Base-by-base conservation (phyloP, 2,888 invertebrate genomes). In the Sinhomidia bicolor region DNA sequence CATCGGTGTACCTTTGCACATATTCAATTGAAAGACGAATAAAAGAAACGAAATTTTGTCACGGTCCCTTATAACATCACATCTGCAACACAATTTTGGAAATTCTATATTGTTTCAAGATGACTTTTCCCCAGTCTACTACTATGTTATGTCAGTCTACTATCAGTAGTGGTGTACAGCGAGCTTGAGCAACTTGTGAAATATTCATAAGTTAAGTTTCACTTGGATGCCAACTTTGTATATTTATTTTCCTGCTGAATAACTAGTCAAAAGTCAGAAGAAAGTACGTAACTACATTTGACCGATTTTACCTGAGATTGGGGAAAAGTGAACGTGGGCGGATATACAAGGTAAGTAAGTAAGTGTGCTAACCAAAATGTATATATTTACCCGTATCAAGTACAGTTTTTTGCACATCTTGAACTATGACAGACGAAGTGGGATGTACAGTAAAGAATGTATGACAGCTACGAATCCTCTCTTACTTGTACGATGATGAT, bases 261-360 rank as follows among this genome's bases (percentile, higher is more conserved):
- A 47, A 74, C 14, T 3, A 26, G 74, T 26, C 26, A 47, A 26
- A n/a, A 26, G 14, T 9, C 1, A 47, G 26, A 74, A 26, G 74
- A 74, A 74, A 44, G 65, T 51, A 14, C 17, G 2, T 36, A 5
- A 36, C 36, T 17, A 47, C n/a, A 14, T 32, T 47, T 26, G 71
- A 47, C 74, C 47, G 47, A 26, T 47, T 71, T 74, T 47, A 74
- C 74, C 74, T 47, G 26, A 44, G 74, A 26, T 47, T 74, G 47
- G 26, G 7, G n/a, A 26, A 62, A 68, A 36, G 68, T 5, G 20
- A 17, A 41, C 41, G 68, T 68, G 41, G 68, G 68, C 20, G 68
- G 36, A 5, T 20, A 10, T 17, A 20, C 36, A 68, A 68, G 68
- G 17, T n/a, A n/a, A n/a, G n/a, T n/a, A n/a, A n/a, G n/a, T n/a